phyloP scores from a whole-genome alignment of 2,113 vertebrate species.

The Antechinus flavipes region DNA sequence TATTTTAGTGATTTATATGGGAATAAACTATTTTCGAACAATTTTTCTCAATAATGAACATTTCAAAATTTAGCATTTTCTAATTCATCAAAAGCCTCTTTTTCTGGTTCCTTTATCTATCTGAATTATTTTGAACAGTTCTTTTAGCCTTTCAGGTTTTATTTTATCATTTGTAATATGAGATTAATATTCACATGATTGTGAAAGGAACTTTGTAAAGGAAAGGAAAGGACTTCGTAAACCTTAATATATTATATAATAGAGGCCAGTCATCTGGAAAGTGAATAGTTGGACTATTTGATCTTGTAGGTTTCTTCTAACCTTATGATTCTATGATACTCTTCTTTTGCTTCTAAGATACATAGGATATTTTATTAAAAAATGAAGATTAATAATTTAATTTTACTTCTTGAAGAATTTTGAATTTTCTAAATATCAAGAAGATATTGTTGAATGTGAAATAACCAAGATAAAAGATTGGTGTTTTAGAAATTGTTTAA shows the following conservation, averaged over 20 bases:
- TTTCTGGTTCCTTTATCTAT: not conserved
- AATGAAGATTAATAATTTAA: not conserved
- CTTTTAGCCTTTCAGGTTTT: not conserved
- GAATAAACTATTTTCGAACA: not conserved
- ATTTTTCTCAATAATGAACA: not conserved
- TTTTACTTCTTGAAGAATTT: not conserved
- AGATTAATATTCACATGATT: not conserved
- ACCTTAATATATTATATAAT: not conserved
- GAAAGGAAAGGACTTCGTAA: not conserved
- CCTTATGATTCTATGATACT: not conserved
- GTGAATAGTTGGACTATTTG: not conserved
- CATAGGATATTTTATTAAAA: not conserved
- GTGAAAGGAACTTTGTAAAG: not conserved
- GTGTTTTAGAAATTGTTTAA: not conserved
- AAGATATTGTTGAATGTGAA: not conserved
- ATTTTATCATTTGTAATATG: not conserved
- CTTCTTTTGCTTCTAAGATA: not conserved
- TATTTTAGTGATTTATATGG: not conserved
- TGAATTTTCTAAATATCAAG: not conserved
- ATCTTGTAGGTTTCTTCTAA: not conserved
- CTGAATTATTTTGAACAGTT: not conserved
- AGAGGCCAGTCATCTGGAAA: not conserved
- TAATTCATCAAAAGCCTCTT: not conserved
- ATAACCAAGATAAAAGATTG: not conserved
- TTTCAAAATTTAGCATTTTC: not conserved